A percentile compares a stretch with the other conserved stretches of the same genome.
phyloP scores from a whole-genome alignment of 1,140 invertebrate species.

The Zophobas atratus region DNA sequence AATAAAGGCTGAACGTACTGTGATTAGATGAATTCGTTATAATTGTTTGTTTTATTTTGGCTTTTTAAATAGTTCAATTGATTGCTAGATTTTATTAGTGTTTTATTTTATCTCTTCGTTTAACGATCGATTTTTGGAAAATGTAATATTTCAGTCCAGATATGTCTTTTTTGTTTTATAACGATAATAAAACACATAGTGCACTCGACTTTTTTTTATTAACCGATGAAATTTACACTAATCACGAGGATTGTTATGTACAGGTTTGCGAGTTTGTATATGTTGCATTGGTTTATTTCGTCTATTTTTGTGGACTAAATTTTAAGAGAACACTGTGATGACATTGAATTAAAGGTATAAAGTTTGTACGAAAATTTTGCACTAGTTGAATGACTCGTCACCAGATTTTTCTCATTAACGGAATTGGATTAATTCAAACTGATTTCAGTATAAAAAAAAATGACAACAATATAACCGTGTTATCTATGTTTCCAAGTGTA shows the following conservation, averaged over 20 bases:
- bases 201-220: conserved; percentile 24
- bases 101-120: neutral
- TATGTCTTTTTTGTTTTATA: neutral
- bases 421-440: conserved; percentile 2
- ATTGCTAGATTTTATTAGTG: conserved; percentile 3
- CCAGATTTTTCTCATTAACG: conserved; percentile 15
- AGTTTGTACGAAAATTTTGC: conserved; percentile 44
- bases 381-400: conserved; percentile 50
- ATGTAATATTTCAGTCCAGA: neutral
- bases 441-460: conserved; percentile 17
- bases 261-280: neutral
- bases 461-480: conserved; percentile 42
- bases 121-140: conserved; percentile 15
- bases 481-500: conserved; percentile 50
- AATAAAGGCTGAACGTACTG: conserved; percentile 41
- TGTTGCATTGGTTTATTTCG: conserved; percentile 30
- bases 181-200: conserved; percentile 14
- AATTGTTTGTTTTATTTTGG: neutral
- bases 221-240: conserved; percentile 6
- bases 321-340: conserved; percentile 48
- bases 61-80: conserved; percentile 4
- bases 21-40: conserved; percentile 29
- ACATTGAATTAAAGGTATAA: conserved; percentile 47
- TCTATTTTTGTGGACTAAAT: conserved; percentile 28
- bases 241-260: conserved; percentile 31